A percentile compares a stretch with the other conserved stretches of the same genome.
These are phyloP conservation scores for Stenopsyche tienmushanensis DNA, from an alignment of 1,140 invertebrate genomes.

Conservation along the genomic window DNA sequence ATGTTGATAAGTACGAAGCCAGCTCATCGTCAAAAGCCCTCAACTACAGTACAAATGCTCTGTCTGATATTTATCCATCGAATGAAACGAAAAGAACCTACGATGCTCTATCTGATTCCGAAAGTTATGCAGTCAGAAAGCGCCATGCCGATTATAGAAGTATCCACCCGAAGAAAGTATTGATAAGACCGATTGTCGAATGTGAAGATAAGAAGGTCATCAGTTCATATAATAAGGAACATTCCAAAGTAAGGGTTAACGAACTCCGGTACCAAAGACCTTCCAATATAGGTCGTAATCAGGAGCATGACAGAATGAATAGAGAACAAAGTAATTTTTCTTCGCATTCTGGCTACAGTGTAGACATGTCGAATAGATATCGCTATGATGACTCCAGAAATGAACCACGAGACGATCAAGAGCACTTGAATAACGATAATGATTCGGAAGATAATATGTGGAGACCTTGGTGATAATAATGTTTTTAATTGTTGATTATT, in stretches of 20 bases:
- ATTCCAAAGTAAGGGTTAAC: neutral
- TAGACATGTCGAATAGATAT: neutral
- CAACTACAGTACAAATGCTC: constrained; percentile 6
- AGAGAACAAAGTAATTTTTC: neutral
- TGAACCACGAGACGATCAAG: neutral
- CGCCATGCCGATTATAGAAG: constrained; percentile 34
- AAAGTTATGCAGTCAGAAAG: neutral
- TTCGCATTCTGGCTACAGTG: neutral
- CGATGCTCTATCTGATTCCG: neutral
- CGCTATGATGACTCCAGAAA: neutral
- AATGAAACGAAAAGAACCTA: neutral
- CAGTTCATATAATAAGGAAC: neutral
- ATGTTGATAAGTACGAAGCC: neutral
- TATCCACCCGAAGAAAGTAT: constrained; percentile 38
- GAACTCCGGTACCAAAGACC: constrained; percentile 6
- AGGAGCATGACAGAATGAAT: too few species aligned
- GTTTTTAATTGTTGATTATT: constrained; percentile 3
- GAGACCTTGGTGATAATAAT: constrained; percentile 34
- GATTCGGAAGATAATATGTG: constrained; percentile 33
- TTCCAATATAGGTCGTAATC: neutral
- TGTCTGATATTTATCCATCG: neutral
- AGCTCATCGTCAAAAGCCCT: neutral
- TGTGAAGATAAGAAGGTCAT: constrained; percentile 2
- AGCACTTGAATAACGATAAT: constrained; percentile 8
- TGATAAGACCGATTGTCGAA: constrained; percentile 26